These are phyloP conservation scores for Ormyrus rosae DNA, from an alignment of 2,888 invertebrate genomes.

Conservation along the genomic window DNA sequence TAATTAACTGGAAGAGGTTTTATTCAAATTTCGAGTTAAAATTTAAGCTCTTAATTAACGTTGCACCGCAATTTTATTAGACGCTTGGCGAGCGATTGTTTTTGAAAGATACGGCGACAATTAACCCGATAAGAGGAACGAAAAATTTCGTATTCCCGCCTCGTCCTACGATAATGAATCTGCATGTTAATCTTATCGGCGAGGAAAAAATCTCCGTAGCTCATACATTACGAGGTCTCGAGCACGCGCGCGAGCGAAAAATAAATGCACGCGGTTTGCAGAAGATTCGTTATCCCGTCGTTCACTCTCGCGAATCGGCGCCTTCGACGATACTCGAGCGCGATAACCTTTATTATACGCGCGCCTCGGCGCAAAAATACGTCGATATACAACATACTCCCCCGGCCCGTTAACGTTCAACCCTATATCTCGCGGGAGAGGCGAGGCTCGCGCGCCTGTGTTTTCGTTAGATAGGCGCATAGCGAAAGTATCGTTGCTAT, in stretches of 20 bases:
- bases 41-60: too few species aligned
- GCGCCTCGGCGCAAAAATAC: neutral
- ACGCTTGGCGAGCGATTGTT: too few species aligned
- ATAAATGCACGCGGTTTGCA: neutral
- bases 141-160: too few species aligned
- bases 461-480: constrained; percentile 15
- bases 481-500: neutral
- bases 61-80: too few species aligned
- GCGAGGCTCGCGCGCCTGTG: neutral
- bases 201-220: neutral
- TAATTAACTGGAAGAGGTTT: too few species aligned
- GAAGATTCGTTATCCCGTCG: neutral
- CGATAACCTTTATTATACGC: constrained; percentile 22
- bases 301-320: neutral
- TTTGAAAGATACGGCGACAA: too few species aligned
- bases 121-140: too few species aligned
- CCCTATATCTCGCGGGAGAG: neutral
- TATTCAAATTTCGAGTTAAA: too few species aligned
- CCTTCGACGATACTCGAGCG: neutral
- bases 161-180: too few species aligned
- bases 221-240: neutral
- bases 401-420: too few species aligned
- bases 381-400: neutral
- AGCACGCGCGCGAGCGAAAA: neutral
- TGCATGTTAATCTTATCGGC: too few species aligned